Conservation (phyloP, 2,888 invertebrate genomes). For the Hofmannophila pseudospretella region DNA sequence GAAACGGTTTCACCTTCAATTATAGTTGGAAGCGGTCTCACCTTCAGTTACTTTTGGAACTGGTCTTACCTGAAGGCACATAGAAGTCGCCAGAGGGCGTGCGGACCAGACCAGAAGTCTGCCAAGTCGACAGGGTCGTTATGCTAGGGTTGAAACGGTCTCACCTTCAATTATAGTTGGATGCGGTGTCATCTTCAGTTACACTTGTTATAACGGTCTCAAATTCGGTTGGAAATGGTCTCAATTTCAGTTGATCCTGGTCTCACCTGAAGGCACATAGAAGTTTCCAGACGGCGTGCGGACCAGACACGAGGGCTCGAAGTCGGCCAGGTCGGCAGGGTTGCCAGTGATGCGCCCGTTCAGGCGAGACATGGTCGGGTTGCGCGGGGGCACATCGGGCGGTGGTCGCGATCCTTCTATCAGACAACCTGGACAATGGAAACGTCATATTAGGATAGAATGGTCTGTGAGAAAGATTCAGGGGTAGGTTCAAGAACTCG, state of each 20-base stretch:
- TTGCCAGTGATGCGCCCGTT: constrained; percentile 92
- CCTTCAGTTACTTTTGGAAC: too few relatives aligned
- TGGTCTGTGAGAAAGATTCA: too few relatives aligned
- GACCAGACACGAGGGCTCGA: constrained; percentile 93
- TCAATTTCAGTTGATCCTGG: not conserved
- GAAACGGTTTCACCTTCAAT: too few relatives aligned
- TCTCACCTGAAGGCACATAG: constrained; percentile 91
- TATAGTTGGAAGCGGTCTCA: too few relatives aligned
- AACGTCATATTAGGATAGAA: not conserved
- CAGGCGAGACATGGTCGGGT: constrained; percentile 93
- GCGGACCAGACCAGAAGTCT: constrained; percentile 94
- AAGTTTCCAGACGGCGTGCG: constrained; percentile 95
- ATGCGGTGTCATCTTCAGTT: too few relatives aligned
- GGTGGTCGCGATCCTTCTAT: constrained; percentile 90
- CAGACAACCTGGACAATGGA: constrained; percentile 84
- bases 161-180: too few relatives aligned
- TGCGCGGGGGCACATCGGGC: constrained; percentile 91
- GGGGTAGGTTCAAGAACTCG: too few relatives aligned
- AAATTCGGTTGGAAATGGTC: not conserved
- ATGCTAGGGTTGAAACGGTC: too few relatives aligned
- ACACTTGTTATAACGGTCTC: too few relatives aligned
- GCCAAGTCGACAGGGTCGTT: constrained; percentile 86
- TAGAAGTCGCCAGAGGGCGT: too few relatives aligned
- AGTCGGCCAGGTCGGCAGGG: constrained; percentile 86
- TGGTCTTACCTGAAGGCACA: not conserved